Evolutionary conservation across 2,113 vertebrate species (phyloP).

Genomic region (Ciconia stormi): DNA sequence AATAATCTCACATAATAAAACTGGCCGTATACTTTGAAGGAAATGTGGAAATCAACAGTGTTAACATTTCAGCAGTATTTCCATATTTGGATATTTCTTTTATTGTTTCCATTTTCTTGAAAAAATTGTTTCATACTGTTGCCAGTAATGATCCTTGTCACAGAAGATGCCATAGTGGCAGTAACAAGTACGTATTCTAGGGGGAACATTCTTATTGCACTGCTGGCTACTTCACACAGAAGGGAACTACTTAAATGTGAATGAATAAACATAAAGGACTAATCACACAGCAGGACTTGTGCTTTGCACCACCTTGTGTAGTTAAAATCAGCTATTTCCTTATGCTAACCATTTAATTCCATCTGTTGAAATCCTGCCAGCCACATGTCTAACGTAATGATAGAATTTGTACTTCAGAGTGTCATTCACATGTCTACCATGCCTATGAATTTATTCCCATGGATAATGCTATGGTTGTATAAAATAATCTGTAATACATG

Average conservation of each 20-base stretch:
- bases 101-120: not conserved
- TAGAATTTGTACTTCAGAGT: not conserved
- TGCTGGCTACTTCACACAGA: constrained; percentile 33
- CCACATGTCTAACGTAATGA: not conserved
- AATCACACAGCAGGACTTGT: constrained; percentile 57
- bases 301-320: constrained; percentile 26
- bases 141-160: not conserved
- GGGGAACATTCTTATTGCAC: not conserved
- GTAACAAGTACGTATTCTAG: not conserved
- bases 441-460: not conserved
- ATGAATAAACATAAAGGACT: constrained; percentile 54
- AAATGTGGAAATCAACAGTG: not conserved
- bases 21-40: not conserved
- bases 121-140: not conserved
- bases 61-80: not conserved
- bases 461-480: not conserved
- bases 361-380: constrained; percentile 53
- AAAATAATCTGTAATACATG: not conserved
- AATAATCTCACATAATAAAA: not conserved
- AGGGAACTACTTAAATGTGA: constrained; percentile 48
- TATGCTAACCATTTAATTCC: constrained; percentile 57
- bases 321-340: constrained; percentile 43
- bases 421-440: not conserved
- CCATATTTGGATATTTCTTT: not conserved
- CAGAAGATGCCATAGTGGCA: not conserved